A percentile compares a stretch with the other conserved stretches of the same genome.
phyloP scores from a whole-genome alignment of 2,888 invertebrate genomes.

The Tortricodes alternella region DNA sequence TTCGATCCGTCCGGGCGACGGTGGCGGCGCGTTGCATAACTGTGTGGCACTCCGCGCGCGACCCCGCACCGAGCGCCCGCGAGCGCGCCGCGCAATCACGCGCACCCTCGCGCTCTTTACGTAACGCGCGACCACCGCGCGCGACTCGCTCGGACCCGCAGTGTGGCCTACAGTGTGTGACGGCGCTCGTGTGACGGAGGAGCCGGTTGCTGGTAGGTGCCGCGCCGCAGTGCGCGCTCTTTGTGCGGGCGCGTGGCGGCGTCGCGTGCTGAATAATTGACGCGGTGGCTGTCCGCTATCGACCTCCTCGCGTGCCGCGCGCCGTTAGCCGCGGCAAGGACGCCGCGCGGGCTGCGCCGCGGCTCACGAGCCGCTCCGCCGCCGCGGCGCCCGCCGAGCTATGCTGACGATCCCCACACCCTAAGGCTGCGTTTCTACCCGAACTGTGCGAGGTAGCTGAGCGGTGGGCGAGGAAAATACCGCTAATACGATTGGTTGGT shows the following conservation, averaged over 20 bases:
- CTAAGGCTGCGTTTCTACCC: slow-evolving; percentile 39
- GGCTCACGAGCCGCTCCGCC: too few species aligned
- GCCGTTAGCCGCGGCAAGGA: slow-evolving; percentile 72
- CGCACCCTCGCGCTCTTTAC: slow-evolving; percentile 76
- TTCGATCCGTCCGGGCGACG: slow-evolving; percentile 73
- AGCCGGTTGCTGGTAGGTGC: slow-evolving; percentile 72
- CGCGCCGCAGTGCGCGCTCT: slow-evolving; percentile 57
- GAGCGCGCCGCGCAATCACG: slow-evolving; percentile 72
- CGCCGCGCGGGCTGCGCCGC: slow-evolving; percentile 79
- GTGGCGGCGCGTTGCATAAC: slow-evolving; percentile 81
- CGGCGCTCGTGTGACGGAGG: slow-evolving; percentile 52
- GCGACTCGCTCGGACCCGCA: slow-evolving; percentile 51
- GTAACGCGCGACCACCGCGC: slow-evolving; percentile 76
- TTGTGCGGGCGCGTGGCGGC: slow-evolving; percentile 64
- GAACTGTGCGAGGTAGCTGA: too few species aligned
- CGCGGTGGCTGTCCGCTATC: slow-evolving; percentile 77
- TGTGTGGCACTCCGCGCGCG: slow-evolving; percentile 79
- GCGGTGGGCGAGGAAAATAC: too few species aligned
- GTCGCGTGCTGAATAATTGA: slow-evolving; percentile 77
- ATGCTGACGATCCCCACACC: slow-evolving; percentile 44
- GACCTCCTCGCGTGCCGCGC: slow-evolving; percentile 79
- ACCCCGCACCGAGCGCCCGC: slow-evolving; percentile 76
- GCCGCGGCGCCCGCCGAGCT: slow-evolving; percentile 50
- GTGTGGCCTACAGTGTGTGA: slow-evolving; percentile 59
- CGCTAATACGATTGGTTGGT: too few species aligned